Evolutionary conservation across 1,140 invertebrate species (phyloP), one percentile per base, ranked within the genome.

Genomic region (Drosophila carrolli): DNA sequence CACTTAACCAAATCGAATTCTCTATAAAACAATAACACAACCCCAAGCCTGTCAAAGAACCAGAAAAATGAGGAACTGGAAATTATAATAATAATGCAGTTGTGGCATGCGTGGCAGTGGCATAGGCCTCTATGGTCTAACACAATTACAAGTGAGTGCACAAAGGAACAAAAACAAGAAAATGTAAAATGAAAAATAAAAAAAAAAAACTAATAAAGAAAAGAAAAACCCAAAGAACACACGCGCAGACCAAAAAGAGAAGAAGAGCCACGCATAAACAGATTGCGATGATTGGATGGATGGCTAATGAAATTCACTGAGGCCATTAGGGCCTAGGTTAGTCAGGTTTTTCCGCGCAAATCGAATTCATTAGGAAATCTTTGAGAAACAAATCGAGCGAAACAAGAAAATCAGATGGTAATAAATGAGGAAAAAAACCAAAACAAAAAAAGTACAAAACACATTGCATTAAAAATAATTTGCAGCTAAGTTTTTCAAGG

Each of bases 1-100:
- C 84, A 89, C 83, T 89, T 88, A 89, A 89, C 84, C 84, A 89
- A 89, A 89, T 89, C 85, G 70, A 90, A 90, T 89, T 86, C 56
- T 59, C 71, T 65, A 82, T 86, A 75, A 76, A 88, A 88, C 77
- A 85, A 85, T 78, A 78, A 76, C 56, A 76, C 56, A 81, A 44
- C 57, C 62, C 73, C 76, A 59, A 37, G 57, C 40, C 16, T 7
- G 68, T 14, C 59, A 43, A 41, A 48, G 68, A 63, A 68, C 41
- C 48, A 43, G 63, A 35, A 44, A 41, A 70, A 66, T 38, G 47
- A 81, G 47, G 54, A 70, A 63, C 74, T 63, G 76, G 63, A 88
- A 89, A 80, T 84, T 88, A 79, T 80, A 89, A 88, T 78, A 78
- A 78, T 89, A 88, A 89, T 88, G 84, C 67, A 77, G 73, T 80